Conservation (phyloP, 2,888 invertebrate genomes). For the Julus scandinavius region DNA sequence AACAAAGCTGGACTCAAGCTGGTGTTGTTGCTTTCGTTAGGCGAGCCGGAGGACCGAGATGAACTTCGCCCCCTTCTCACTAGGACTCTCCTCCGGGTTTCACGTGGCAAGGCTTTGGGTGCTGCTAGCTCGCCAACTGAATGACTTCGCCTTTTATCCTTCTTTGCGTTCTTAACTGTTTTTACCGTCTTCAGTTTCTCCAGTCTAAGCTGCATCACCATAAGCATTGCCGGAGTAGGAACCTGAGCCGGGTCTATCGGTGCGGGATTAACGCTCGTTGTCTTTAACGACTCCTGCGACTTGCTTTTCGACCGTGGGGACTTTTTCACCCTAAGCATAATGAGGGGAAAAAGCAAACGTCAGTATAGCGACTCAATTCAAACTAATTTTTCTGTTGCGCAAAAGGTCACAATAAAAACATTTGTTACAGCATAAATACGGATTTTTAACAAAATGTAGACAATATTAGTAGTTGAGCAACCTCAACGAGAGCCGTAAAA, state of each 20-base stretch:
- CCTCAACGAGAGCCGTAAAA: too few relatives aligned
- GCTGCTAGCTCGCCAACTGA: neutral
- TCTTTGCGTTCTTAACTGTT: neutral
- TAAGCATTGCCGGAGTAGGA: constrained; percentile 58
- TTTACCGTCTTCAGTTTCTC: neutral
- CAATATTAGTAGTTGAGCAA: too few relatives aligned
- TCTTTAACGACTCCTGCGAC: constrained; percentile 51
- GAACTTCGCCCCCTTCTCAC: neutral
- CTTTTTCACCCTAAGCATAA: neutral
- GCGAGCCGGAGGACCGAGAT: neutral
- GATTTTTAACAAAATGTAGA: too few relatives aligned
- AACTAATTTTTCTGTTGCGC: too few relatives aligned
- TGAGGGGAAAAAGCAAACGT: too few relatives aligned
- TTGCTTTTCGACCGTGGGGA: neutral
- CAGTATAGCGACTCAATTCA: too few relatives aligned
- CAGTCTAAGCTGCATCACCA: constrained; percentile 54
- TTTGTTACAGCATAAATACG: too few relatives aligned
- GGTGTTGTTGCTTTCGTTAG: neutral
- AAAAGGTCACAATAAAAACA: too few relatives aligned
- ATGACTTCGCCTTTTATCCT: neutral
- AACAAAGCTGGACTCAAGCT: constrained; percentile 42
- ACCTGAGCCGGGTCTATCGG: neutral
- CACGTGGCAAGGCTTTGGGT: neutral
- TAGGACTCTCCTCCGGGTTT: neutral
- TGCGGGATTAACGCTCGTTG: constrained; percentile 50